phyloP scores from a whole-genome alignment of 2,888 invertebrate species.

The Seira sanloemensis region DNA sequence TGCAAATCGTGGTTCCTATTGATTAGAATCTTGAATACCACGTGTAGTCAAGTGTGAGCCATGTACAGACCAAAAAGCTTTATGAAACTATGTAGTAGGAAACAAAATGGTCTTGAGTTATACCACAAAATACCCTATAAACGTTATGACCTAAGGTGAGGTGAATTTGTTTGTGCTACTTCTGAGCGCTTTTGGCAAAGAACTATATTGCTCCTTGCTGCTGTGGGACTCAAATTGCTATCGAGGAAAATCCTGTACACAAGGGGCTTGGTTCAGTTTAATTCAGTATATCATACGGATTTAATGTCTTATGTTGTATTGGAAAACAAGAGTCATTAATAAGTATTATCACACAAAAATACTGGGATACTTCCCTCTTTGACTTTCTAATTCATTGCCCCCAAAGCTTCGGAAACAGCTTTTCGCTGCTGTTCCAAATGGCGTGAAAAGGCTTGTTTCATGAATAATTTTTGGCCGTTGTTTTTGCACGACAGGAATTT shows the following conservation, averaged over 20 bases:
- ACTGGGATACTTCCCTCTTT: background rate
- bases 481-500: constrained; percentile 36
- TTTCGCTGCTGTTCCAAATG: constrained; percentile 45
- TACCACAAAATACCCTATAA: background rate
- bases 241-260: no score
- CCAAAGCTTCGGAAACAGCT: constrained; percentile 33
- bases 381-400: constrained; percentile 44
- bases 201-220: background rate
- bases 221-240: background rate
- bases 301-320: no score
- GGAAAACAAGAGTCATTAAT: constrained; percentile 23
- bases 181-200: constrained; percentile 41
- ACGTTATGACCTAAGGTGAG: no score
- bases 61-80: background rate
- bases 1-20: constrained; percentile 29
- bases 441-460: constrained; percentile 49
- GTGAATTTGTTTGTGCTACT: background rate
- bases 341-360: background rate
- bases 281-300: background rate
- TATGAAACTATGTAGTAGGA: background rate
- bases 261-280: no score
- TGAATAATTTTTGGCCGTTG: constrained; percentile 40
- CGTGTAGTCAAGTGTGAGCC: background rate
- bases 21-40: constrained; percentile 45
- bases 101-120: background rate